Conservation (phyloP, 2,113 vertebrate species). For the Neotragus moschatus region DNA sequence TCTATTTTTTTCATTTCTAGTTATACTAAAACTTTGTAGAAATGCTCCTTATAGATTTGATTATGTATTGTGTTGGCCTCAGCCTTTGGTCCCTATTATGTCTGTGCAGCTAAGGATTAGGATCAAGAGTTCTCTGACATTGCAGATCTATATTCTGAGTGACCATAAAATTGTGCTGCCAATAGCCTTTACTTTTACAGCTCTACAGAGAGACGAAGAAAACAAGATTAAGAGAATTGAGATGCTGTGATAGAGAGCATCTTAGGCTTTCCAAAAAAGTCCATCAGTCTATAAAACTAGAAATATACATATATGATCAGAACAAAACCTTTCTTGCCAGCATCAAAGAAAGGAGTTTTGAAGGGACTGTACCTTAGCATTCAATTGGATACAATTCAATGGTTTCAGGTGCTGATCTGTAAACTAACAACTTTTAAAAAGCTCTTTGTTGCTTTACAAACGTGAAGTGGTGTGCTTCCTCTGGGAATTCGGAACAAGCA, state of each 20-base stretch:
- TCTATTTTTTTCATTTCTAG: neutral
- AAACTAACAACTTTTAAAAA: slow-evolving; percentile 61
- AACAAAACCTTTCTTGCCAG: slow-evolving; percentile 40
- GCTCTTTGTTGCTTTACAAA: slow-evolving; percentile 71
- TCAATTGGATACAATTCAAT: slow-evolving; percentile 43
- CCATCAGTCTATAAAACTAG: neutral
- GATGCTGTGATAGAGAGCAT: neutral
- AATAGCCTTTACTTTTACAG: neutral
- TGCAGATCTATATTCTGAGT: neutral
- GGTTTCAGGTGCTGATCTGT: slow-evolving; percentile 63
- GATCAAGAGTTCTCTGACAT: neutral
- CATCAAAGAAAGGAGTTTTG: slow-evolving; percentile 45
- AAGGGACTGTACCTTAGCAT: slow-evolving; percentile 34
- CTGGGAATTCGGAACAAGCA: slow-evolving; percentile 70
- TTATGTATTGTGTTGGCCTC: neutral
- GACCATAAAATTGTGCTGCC: neutral
- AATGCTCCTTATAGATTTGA: neutral
- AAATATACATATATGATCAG: slow-evolving; percentile 7
- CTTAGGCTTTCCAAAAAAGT: neutral
- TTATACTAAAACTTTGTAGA: neutral
- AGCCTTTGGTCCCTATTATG: neutral
- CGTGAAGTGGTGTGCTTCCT: slow-evolving; percentile 59
- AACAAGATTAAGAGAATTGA: neutral
- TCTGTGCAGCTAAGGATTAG: neutral
- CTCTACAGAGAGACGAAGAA: neutral